Evolutionary conservation across 2,888 invertebrate genomes (phyloP), one percentile per base, ranked within the genome.

Genomic region (Endomychus coccineus): DNA sequence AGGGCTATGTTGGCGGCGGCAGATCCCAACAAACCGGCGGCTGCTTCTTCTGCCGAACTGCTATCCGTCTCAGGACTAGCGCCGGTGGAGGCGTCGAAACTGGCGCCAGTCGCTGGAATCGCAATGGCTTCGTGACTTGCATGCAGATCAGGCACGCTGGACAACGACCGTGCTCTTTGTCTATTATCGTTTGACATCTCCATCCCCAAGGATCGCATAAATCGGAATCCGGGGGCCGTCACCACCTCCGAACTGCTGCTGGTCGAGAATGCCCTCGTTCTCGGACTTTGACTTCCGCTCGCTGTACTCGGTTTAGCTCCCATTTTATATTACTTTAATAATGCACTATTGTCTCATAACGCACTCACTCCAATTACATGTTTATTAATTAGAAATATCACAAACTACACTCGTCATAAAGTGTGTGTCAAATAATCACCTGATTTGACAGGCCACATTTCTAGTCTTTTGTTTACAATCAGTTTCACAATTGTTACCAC

Each of bases 241-340:
- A 58, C 58, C 34, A 58, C 56, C 30, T 58, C 58, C 12, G 24
- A 13, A 35, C 56, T 56, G 48, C 56, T 77, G 69, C 78, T 78
- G 43, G 75, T 81, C 36, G 85, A 84, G 66, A 85, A 84, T 64
- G 82, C 80, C 64, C 82, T 73, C 50, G 80, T 72, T 50, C 82
- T 75, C 55, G 80, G 79, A 70, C 80, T 80, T 68, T 80, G 79
- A 58, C 81, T 81, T 80, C 78, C 79, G 64, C 77, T 80, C 52
- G 83, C 82, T 51, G 85, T 85, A 67, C 86, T 86, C 58, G 85
- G 78, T 71, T 85, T 86, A 64, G 84, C 86, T 71, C 86, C 86
- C 86, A 87, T 87, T 54, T 58, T 14, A 10, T n/a, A 10, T 19
- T 9, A 11, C 11, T 25, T 9, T 6, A 6, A 9, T 25, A 11